Base-by-base conservation (phyloP, 2,113 vertebrate genomes). In the Prinia subflava region DNA sequence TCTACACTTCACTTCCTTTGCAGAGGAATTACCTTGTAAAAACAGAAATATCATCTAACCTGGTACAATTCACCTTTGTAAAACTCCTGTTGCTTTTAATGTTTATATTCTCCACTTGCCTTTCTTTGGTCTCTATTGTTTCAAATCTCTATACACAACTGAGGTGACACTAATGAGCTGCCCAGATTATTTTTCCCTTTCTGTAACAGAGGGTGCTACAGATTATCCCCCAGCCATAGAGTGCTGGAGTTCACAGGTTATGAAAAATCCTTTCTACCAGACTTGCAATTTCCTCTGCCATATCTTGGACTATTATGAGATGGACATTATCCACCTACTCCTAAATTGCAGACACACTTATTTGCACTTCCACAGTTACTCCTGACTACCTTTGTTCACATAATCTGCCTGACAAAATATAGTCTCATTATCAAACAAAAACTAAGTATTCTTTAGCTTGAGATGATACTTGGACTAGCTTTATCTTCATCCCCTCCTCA, bases 211-310 rank as follows among this genome's bases (percentile, higher is more conserved):
- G 11, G 49, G n/a, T 82, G 44, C 65, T 71, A 84, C 18, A 84
- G 41, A 63, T 89, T 76, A 89, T 69, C 20, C 27, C 18, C 14
- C 35, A 82, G 23, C 53, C 53, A 84, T 33, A 71, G 90, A 92
- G 33, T 44, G 25, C 46, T 90, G 46, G n/a, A 88, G 46, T 90
- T 88, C 59, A 77, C 11, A 78, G 75, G 74, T 80, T 90, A 93
- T 60, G 75, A 93, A 92, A 89, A 96, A 78, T 60, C 49, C 41
- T 82, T 89, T 77, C 56, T 75, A 87, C 31, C 64, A 91, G 83
- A 95, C 84, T 64, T 79, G 62, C 62, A 89, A 91, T 94, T 94
- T 96, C 87, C 91, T 91, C 62, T 73, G 53, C 28, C 65, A 20
- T 50, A 46, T 79, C 91, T 89, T 63, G 14, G 46, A 65, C 52